Evolutionary conservation across 2,113 vertebrate species (phyloP), one percentile per base, ranked within the genome.

Genomic region (Oxygymnocypris stewartii): DNA sequence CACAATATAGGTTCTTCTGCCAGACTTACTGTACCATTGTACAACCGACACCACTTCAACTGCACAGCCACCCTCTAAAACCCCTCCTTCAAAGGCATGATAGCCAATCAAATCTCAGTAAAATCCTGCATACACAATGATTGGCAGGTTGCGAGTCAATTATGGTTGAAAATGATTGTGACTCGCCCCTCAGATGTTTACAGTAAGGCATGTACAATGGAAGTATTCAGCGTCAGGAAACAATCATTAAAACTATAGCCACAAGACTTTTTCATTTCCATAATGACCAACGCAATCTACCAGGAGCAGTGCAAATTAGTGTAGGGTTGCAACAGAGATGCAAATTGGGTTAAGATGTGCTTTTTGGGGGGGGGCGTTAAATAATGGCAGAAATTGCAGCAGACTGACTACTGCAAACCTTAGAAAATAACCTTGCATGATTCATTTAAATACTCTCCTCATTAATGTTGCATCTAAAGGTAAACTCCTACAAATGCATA

Each of bases 201-300:
- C 35, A 23, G 0, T 40, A 73, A 37, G 67, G 16, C 16, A 5
- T 1, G 4, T 23, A n/a, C 40, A 74, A 44, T 74, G 20, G 10
- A 42, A n/a, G 37, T n/a, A 74, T 9, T 42, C 18, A 42, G 37
- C 18, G 37, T 73, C 35, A 23, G 35, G 2, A 35, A 73, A 40
- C 61, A 63, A 23, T 74, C 71, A 74, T 42, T 74, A 42, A 74
- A 74, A 73, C 35, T 42, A n/a, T n/a, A 74, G 71, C 71, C 37
- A 44, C 37, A 44, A 74, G 31, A 69, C 67, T n/a, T 61, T 61
- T 61, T 2, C 20, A 61, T 61, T 61, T 61, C 20, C 20, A 61
- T 61, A 61, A 61, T 61, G 57, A n/a, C 57, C 57, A 61, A n/a
- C 1, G 57, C 23, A 61, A 61, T 61, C 23, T 61, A 61, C 57